Base-by-base conservation (phyloP, 2,888 invertebrate genomes). In the Dione juno region DNA sequence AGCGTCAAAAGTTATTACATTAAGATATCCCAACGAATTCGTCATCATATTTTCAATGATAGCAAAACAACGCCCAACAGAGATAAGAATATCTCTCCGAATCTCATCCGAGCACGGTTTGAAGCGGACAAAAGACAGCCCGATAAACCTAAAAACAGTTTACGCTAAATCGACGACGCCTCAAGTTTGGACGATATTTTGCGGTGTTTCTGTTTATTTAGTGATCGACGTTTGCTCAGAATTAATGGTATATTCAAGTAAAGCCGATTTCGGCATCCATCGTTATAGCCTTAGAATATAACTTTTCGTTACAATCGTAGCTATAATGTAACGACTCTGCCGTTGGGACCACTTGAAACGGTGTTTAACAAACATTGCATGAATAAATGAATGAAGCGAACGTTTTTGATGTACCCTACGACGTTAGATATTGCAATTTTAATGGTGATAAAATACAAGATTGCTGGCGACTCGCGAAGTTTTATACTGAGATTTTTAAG, bases 191-290 rank as follows among this genome's bases (percentile, higher is more conserved):
- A 61, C 74, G 75, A 77, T 81, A 83, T 83, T 82, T 82, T 79
- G 79, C 81, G 76, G 76, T 80, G 72, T 73, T 72, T 74, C 77
- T 85, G 88, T 88, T 87, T 88, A 86, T 85, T 84, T 84, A 83
- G 83, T 83, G 83, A 86, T 85, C 85, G 81, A 79, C 86, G 88
- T 88, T 88, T 87, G 81, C 79, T 77, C 83, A 84, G 84, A 86
- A 89, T 89, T 90, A 88, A 90, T 90, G 85, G 87, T 88, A 87
- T 88, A 85, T 86, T 88, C 82, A 81, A 86, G 84, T 83, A 83
- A 85, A 89, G 83, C 85, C 81, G 83, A 85, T 84, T 85, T 77
- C 77, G 78, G 77, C 76, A n/a, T n/a, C 16, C 8, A 37, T 8
- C 37, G 37, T 37, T 37, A 37, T 37, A 11, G 8, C 9, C 8